Percentiles rank a stretch among this genome's conserved stretches.
Conservation (phyloP, 2,113 vertebrate species). For the Acrocephalus kingi region DNA sequence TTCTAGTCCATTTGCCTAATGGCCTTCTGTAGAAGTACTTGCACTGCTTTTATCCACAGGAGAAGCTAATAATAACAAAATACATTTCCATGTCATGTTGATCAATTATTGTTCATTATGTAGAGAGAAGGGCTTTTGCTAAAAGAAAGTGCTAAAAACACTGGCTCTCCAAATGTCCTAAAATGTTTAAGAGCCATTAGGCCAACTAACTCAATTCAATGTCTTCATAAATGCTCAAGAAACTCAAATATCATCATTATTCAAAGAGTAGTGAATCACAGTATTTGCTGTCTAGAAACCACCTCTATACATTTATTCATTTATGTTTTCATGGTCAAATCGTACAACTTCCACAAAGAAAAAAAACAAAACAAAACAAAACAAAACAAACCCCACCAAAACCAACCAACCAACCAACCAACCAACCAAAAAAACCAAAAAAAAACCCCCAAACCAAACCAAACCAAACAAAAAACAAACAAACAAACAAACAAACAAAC, state of each 20-base stretch:
- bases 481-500: no score
- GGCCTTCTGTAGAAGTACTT: background rate
- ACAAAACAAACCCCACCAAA: no score
- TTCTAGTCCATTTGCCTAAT: background rate
- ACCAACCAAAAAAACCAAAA: no score
- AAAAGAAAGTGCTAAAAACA: background rate
- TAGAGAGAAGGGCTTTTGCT: background rate
- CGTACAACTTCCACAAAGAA: background rate
- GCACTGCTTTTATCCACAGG: background rate
- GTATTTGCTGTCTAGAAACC: background rate
- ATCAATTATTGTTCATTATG: constrained; percentile 7
- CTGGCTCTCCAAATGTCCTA: background rate
- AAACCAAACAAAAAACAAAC: no score
- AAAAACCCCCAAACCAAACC: no score
- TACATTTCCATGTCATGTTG: background rate
- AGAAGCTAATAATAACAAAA: background rate
- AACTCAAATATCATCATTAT: background rate
- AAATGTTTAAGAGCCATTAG: background rate
- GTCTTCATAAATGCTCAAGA: background rate
- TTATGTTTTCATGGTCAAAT: background rate
- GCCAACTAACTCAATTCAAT: background rate
- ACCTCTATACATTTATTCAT: background rate
- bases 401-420: no score
- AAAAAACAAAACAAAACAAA: background rate
- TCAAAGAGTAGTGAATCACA: background rate